A percentile compares a stretch with the other conserved stretches of the same genome.
Evolutionary conservation across 2,888 invertebrate genomes (phyloP).

Genomic region (Lordiphosa andalusiaca): DNA sequence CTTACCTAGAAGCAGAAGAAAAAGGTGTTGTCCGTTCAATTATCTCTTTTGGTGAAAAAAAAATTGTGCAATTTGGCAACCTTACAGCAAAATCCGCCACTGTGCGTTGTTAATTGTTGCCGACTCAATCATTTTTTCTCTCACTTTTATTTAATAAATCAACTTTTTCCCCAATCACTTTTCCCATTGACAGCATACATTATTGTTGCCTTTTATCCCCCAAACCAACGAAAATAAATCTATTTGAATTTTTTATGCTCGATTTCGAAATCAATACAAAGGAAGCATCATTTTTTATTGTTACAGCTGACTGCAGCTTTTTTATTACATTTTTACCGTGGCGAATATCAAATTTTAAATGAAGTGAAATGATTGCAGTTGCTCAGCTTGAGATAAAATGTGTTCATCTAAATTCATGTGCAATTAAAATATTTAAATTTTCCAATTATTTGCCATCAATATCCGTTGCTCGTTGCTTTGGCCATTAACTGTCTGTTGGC

Average conservation of each 20-base stretch:
- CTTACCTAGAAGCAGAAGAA: too few species aligned
- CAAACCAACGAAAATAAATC: background rate
- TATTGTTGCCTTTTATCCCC: conserved; percentile 7
- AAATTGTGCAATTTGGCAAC: too few species aligned
- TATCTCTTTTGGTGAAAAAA: too few species aligned
- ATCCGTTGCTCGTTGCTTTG: conserved; percentile 39
- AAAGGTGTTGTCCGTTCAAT: too few species aligned
- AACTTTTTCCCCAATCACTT: conserved; percentile 23
- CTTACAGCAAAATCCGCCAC: too few species aligned
- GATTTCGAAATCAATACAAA: conserved; percentile 20
- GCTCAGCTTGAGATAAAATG: conserved; percentile 6
- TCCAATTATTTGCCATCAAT: background rate
- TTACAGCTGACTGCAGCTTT: conserved; percentile 38
- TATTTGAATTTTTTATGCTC: conserved; percentile 18
- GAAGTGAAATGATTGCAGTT: conserved; percentile 17
- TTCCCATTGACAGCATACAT: conserved; percentile 14
- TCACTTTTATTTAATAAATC: background rate
- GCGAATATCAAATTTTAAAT: conserved; percentile 1
- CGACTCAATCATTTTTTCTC: background rate
- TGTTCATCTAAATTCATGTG: background rate
- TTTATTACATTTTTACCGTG: conserved; percentile 40
- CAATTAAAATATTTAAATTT: background rate
- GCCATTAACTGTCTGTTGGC: conserved; percentile 22
- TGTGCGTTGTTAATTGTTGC: too few species aligned
- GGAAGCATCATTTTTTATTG: conserved; percentile 19